Conservation (phyloP, 2,797 vertebrate genomes). For the Gallinago nigripennis region DNA sequence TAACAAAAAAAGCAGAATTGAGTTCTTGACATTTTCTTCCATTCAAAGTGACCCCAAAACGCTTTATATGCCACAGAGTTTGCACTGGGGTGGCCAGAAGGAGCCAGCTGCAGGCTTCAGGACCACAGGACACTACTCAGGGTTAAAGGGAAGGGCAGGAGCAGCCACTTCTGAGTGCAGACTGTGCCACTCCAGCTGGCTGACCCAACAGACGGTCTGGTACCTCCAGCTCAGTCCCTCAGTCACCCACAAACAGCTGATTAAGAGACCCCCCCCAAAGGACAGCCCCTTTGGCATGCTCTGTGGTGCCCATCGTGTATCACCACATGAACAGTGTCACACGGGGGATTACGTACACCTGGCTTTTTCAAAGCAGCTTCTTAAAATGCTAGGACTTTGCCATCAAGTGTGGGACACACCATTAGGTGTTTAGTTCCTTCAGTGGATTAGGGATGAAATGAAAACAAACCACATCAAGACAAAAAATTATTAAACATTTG, state of each 20-base stretch:
- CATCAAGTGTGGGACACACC: background rate
- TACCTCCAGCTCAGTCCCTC: background rate
- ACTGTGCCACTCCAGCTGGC: background rate
- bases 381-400: background rate
- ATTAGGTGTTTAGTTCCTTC: background rate
- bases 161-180: rapidly evolving
- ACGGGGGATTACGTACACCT: rapidly evolving
- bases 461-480: constrained; percentile 18
- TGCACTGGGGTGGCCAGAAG: background rate
- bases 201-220: background rate
- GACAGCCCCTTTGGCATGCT: rapidly evolving
- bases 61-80: background rate
- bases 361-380: background rate
- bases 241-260: rapidly evolving
- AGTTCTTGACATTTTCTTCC: background rate
- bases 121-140: background rate
- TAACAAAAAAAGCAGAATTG: background rate
- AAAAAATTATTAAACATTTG: background rate
- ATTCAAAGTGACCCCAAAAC: background rate
- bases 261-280: background rate
- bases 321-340: background rate
- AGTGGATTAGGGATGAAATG: background rate
- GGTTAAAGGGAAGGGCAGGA: background rate
- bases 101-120: background rate
- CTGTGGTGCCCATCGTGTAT: rapidly evolving